These are phyloP conservation scores for Brachypodius melanocephalos DNA, from an alignment of 2,113 vertebrate genomes.

Conservation along the genomic window DNA sequence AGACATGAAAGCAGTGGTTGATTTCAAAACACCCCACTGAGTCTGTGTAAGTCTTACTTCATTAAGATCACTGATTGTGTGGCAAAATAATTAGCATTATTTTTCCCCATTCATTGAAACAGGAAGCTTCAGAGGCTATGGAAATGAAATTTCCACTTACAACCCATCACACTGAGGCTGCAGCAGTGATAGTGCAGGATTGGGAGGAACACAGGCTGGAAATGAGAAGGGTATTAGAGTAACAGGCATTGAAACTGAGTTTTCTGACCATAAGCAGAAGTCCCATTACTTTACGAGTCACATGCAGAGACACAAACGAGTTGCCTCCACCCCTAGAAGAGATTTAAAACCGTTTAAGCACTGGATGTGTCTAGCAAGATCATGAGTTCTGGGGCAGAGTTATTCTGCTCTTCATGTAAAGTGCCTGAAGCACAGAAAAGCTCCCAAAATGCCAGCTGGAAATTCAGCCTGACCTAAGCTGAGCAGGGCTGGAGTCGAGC, in stretches of 20 bases:
- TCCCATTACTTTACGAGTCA: background rate
- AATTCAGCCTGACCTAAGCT: background rate
- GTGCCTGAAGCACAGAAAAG: slow-evolving; percentile 9
- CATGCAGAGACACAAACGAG: background rate
- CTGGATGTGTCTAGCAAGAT: background rate
- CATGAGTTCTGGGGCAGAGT: background rate
- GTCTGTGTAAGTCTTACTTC: background rate
- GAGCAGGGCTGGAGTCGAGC: background rate
- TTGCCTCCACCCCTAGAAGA: background rate
- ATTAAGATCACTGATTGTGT: background rate
- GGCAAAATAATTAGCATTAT: background rate
- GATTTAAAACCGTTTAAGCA: background rate
- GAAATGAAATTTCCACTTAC: background rate
- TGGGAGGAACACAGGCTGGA: background rate
- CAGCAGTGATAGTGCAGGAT: background rate
- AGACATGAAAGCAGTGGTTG: background rate
- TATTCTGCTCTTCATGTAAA: background rate
- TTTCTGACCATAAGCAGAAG: background rate
- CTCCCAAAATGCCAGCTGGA: background rate
- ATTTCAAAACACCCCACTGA: background rate
- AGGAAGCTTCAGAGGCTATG: background rate
- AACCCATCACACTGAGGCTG: background rate
- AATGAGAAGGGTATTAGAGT: background rate
- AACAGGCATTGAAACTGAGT: background rate
- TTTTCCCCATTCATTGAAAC: background rate